Evolutionary conservation across 2,888 invertebrate species (phyloP).

Genomic region (Hirtodrosophila duncani): DNA sequence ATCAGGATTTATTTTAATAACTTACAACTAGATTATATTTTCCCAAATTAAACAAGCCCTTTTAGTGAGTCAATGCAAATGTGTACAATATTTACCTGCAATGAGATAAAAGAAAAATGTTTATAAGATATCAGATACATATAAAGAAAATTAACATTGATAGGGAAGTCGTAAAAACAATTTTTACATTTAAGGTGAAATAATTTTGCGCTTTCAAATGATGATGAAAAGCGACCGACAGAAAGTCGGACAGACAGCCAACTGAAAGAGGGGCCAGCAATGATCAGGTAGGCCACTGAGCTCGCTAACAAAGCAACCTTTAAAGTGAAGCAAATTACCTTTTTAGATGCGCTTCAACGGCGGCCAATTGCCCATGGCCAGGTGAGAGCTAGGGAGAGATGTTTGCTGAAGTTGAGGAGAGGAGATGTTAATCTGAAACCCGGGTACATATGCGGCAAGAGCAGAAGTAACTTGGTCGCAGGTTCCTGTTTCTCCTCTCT

Average conservation of each 20-base stretch:
- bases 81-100: conserved; percentile 46
- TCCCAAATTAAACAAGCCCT: no score
- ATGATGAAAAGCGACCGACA: conserved; percentile 33
- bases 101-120: conserved; percentile 19
- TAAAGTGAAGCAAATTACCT: conserved; percentile 52
- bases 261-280: conserved; percentile 13
- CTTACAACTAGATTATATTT: no score
- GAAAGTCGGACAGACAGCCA: conserved; percentile 33
- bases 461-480: conserved; percentile 30
- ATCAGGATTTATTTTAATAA: no score
- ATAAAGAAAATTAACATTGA: conserved; percentile 31
- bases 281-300: conserved; percentile 23
- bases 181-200: conserved; percentile 62
- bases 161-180: conserved; percentile 7
- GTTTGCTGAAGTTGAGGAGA: no score
- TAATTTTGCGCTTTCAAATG: conserved; percentile 50
- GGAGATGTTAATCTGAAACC: no score
- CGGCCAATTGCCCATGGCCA: conserved; percentile 33
- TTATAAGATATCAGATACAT: conserved; percentile 1
- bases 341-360: conserved; percentile 58
- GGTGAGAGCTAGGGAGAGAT: conserved; percentile 2
- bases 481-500: conserved; percentile 13
- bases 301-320: conserved; percentile 40
- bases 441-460: no score
- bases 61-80: conserved; percentile 13